These are phyloP conservation scores for Drymodes brunneopygia DNA, from an alignment of 2,113 vertebrate genomes.

Conservation along the genomic window DNA sequence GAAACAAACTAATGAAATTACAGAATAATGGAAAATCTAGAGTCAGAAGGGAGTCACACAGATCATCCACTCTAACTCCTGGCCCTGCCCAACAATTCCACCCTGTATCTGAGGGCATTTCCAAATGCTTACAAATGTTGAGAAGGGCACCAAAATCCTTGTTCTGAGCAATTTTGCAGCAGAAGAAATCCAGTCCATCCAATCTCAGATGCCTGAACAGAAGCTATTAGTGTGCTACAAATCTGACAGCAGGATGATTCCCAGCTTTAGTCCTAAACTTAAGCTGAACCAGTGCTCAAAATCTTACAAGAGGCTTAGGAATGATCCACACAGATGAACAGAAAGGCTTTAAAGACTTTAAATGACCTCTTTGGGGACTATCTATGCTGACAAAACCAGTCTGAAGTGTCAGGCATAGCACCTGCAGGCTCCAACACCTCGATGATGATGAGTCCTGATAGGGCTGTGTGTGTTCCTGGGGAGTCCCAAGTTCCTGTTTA, in stretches of 20 bases:
- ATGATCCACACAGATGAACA: accelerated
- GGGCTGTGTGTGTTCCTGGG: background rate
- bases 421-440: background rate
- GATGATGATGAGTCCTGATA: accelerated
- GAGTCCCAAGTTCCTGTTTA: background rate
- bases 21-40: background rate
- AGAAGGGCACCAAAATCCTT: background rate
- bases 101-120: no score
- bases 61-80: no score
- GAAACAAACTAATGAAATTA: no score
- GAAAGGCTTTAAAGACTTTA: background rate
- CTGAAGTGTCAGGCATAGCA: background rate
- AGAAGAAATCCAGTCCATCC: background rate
- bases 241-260: background rate
- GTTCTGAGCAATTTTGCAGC: background rate
- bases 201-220: background rate
- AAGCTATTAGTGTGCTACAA: background rate
- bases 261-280: accelerated
- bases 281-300: background rate
- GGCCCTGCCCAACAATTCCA: background rate
- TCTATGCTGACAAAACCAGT: accelerated
- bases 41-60: background rate
- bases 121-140: background rate
- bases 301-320: background rate
- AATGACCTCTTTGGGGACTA: background rate